A percentile compares a stretch with the other conserved stretches of the same genome.
Conservation (phyloP, 2,113 vertebrate genomes). For the Panthera tigris region DNA sequence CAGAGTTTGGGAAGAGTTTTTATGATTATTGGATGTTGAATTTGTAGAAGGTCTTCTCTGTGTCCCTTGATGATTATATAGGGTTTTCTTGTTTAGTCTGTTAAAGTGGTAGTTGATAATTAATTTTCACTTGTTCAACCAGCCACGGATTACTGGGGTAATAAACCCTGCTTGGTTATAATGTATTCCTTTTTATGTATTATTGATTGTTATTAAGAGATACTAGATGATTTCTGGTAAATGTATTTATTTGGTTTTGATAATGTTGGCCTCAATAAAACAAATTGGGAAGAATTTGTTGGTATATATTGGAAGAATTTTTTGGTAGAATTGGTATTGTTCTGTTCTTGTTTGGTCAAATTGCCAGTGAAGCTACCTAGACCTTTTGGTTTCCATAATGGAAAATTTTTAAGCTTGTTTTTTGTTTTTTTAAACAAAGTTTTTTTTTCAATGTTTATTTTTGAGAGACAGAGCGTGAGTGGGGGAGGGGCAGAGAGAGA, state of each 20-base stretch:
- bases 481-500: too few species aligned
- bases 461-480: too few species aligned
- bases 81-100: not conserved
- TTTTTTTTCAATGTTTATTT: too few species aligned
- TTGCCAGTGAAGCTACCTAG: not conserved
- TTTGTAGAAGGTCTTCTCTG: not conserved
- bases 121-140: not conserved
- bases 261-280: not conserved
- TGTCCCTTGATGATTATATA: not conserved
- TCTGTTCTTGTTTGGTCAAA: not conserved
- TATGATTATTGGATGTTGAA: not conserved
- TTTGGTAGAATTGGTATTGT: not conserved
- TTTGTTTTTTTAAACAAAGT: too few species aligned
- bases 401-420: too few species aligned
- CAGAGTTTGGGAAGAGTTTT: not conserved
- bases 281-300: not conserved
- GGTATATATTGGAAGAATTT: not conserved
- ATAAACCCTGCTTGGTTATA: not conserved
- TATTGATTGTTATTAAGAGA: not conserved
- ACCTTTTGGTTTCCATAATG: not conserved
- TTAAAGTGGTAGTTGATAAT: not conserved
- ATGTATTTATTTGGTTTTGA: not conserved
- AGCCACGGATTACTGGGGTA: not conserved
- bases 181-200: not conserved
- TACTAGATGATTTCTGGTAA: not conserved